phyloP scores from a whole-genome alignment of 2,113 vertebrate species.

The Eira barbara region DNA sequence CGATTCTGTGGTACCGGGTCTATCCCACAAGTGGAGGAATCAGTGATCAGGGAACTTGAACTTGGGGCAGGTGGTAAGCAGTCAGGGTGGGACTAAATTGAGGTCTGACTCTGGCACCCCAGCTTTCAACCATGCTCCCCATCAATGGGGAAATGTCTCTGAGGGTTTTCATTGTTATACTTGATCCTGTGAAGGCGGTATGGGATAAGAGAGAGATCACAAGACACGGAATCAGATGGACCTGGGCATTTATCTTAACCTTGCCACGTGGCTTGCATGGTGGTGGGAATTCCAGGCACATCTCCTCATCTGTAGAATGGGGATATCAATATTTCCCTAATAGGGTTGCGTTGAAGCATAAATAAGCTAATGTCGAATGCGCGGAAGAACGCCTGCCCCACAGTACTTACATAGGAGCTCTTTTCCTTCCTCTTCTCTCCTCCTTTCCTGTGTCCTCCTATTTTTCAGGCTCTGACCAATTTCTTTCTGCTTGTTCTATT shows the following conservation, averaged over 20 bases:
- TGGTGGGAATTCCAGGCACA: background rate
- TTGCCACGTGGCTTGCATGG: background rate
- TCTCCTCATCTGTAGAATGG: background rate
- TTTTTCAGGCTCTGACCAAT: background rate
- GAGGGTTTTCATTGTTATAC: background rate
- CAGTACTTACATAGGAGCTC: background rate
- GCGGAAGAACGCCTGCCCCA: background rate
- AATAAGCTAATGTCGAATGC: background rate
- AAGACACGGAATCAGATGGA: background rate
- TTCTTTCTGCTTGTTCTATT: background rate
- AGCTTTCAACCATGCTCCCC: background rate
- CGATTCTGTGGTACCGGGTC: background rate
- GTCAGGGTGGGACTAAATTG: background rate
- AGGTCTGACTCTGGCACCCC: background rate
- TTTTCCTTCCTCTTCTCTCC: background rate
- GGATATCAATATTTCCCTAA: background rate
- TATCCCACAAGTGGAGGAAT: background rate
- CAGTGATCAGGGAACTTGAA: background rate
- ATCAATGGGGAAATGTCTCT: background rate
- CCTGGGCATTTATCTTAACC: background rate
- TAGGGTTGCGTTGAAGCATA: background rate
- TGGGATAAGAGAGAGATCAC: background rate
- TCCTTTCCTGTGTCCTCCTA: background rate
- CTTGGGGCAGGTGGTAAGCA: background rate
- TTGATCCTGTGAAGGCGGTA: background rate